Evolutionary conservation across 2,888 invertebrate genomes (phyloP).

Genomic region (Epirrhoe alternata): DNA sequence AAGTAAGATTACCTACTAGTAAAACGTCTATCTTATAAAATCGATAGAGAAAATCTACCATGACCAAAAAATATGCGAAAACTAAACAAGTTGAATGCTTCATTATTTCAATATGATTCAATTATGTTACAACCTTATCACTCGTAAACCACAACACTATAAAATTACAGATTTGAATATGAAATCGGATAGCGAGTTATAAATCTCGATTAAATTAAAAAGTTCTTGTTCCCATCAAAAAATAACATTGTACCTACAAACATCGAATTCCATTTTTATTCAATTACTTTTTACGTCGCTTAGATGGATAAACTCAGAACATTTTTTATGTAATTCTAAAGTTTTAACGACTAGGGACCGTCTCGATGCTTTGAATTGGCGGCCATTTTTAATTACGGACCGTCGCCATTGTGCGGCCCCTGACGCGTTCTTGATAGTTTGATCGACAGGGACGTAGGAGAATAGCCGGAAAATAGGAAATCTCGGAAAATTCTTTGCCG

Average conservation of each 20-base stretch:
- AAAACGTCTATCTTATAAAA: too few species aligned
- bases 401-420: constrained; percentile 65
- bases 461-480: constrained; percentile 19
- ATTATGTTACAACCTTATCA: constrained; percentile 32
- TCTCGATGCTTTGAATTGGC: constrained; percentile 52
- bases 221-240: constrained; percentile 69
- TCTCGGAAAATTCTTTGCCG: background rate
- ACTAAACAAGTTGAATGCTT: too few species aligned
- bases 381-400: constrained; percentile 79
- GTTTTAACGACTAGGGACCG: constrained; percentile 57
- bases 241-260: too few species aligned
- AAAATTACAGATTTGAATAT: constrained; percentile 40
- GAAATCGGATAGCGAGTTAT: constrained; percentile 42
- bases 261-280: background rate
- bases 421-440: constrained; percentile 60
- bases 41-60: too few species aligned
- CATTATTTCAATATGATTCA: too few species aligned
- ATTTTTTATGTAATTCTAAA: constrained; percentile 50
- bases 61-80: too few species aligned
- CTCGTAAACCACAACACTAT: constrained; percentile 35
- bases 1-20: too few species aligned
- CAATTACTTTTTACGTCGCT: background rate
- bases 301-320: constrained; percentile 30
- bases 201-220: constrained; percentile 65
- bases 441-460: constrained; percentile 47